Percentiles rank a stretch among this genome's conserved stretches.
Evolutionary conservation across 2,113 vertebrate species (phyloP).

Genomic region (Ciconia maguari): DNA sequence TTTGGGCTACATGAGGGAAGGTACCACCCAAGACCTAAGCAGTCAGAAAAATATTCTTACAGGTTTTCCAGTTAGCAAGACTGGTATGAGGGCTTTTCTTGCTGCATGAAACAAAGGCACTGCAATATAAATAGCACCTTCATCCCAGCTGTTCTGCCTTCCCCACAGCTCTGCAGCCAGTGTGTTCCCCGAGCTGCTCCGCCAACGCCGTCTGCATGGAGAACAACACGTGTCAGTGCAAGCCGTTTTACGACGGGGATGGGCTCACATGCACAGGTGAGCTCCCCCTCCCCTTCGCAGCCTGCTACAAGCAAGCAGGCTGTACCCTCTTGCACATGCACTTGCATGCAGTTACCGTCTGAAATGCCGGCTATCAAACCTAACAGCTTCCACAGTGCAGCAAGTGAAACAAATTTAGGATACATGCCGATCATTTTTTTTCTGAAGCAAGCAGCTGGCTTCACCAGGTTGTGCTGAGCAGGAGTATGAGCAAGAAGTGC

Average conservation of each 20-base stretch:
- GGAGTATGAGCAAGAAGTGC: neutral
- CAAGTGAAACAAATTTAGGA: neutral
- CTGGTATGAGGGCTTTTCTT: neutral
- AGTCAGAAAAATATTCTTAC: neutral
- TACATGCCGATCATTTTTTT: neutral
- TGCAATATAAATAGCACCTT: neutral
- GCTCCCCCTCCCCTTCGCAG: neutral
- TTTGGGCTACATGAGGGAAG: neutral
- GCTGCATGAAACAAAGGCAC: neutral
- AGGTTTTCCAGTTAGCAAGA: neutral
- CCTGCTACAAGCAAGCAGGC: neutral
- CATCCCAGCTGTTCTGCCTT: neutral
- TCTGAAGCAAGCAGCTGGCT: neutral
- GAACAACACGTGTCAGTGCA: constrained; percentile 89
- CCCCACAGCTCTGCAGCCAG: constrained; percentile 61
- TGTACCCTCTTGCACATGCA: neutral
- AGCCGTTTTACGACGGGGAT: constrained; percentile 85
- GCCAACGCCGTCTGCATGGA: constrained; percentile 79
- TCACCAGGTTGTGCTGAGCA: neutral
- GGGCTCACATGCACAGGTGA: constrained; percentile 87
- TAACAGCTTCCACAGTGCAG: neutral
- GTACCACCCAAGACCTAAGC: neutral
- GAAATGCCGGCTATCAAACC: neutral
- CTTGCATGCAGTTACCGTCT: too few relatives aligned
- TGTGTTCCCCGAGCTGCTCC: constrained; percentile 84